Conservation (phyloP, 1,140 invertebrate genomes). For the Pseudomyrmex sp. region DNA sequence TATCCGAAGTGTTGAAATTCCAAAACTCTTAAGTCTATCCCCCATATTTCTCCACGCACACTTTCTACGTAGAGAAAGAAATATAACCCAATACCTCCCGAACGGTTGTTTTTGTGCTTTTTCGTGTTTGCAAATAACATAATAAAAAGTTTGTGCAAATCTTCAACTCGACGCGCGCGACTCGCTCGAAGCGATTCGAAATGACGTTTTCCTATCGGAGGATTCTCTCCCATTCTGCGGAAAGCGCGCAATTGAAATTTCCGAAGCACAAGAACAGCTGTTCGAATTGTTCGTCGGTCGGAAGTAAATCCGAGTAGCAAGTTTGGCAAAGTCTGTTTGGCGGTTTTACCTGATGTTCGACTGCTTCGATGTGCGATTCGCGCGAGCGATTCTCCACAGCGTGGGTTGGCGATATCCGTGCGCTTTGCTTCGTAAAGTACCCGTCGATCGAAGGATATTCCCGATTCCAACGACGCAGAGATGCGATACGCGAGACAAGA, state of each 20-base stretch:
- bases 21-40: no score
- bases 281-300: background rate
- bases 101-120: no score
- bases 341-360: slow-evolving; percentile 60
- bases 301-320: slow-evolving; percentile 15
- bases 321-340: slow-evolving; percentile 31
- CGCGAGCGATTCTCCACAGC: slow-evolving; percentile 17
- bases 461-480: background rate
- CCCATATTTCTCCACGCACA: no score
- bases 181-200: no score
- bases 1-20: no score
- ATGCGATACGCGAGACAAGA: no score
- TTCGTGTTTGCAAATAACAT: no score
- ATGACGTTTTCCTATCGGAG: no score
- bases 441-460: background rate
- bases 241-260: background rate
- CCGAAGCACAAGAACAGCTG: slow-evolving; percentile 19
- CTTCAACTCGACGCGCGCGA: no score
- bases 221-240: background rate
- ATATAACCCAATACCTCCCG: no score
- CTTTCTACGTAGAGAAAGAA: no score
- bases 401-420: background rate
- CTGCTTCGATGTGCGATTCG: slow-evolving; percentile 42
- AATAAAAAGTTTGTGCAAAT: no score
- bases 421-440: background rate